Percentiles rank a stretch among this genome's conserved stretches.
phyloP scores from a whole-genome alignment of 2,113 vertebrate species.

The Scomber colias region DNA sequence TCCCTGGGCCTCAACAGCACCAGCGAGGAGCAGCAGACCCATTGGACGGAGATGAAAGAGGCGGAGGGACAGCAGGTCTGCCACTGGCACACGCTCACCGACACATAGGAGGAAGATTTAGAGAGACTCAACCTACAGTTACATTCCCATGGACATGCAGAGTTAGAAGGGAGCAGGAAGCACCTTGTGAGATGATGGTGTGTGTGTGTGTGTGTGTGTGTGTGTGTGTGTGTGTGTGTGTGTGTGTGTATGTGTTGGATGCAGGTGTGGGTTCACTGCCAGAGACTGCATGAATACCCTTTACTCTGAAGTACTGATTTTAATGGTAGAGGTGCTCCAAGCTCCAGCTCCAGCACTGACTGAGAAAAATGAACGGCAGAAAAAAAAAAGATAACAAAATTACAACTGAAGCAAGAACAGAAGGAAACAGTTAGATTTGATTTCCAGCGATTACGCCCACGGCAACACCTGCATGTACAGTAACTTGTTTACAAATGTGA shows the following conservation, averaged over 20 bases:
- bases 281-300: slow-evolving; percentile 55
- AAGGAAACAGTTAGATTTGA: background rate
- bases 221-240: slow-evolving; percentile 23
- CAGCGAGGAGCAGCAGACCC: slow-evolving; percentile 93
- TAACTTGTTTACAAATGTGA: slow-evolving; percentile 71
- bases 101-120: slow-evolving; percentile 82
- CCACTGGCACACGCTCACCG: slow-evolving; percentile 93
- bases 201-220: slow-evolving; percentile 19
- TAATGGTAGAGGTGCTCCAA: slow-evolving; percentile 7
- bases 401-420: slow-evolving; percentile 4
- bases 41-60: slow-evolving; percentile 98
- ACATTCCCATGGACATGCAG: slow-evolving; percentile 12
- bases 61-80: slow-evolving; percentile 96
- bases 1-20: slow-evolving; percentile 96
- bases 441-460: slow-evolving; percentile 29
- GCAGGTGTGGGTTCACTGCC: slow-evolving; percentile 64
- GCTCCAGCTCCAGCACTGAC: slow-evolving; percentile 11
- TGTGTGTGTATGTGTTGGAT: slow-evolving; percentile 44
- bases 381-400: slow-evolving; percentile 7
- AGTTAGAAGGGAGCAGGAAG: slow-evolving; percentile 10
- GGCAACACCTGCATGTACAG: slow-evolving; percentile 59
- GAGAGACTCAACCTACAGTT: background rate
- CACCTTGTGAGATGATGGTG: slow-evolving; percentile 23
- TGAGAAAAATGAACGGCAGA: background rate
- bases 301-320: slow-evolving; percentile 22